Base-by-base conservation (phyloP, 2,113 vertebrate species). In the Cyrtonyx montezumae region DNA sequence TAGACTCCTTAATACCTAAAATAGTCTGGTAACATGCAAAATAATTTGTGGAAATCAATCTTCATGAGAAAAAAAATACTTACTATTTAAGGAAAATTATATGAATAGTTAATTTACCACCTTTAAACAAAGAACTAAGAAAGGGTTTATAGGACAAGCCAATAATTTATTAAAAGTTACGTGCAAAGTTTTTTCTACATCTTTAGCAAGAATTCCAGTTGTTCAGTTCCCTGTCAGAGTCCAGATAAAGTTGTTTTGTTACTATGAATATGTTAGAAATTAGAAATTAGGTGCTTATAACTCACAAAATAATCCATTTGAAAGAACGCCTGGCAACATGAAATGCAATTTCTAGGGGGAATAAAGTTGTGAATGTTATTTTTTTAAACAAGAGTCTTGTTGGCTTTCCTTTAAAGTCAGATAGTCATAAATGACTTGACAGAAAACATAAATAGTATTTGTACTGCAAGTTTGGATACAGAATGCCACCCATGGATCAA, bases 401-500 rank as follows among this genome's bases (percentile, higher is more conserved):
- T 93, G 90, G 94, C 79, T 87, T 94, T 94, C 67, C 66, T 95
- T 95, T 91, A 73, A 94, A 96, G 87, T 86, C 82, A 79, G 53
- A 96, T 87, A 84, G 30, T 89, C 91, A 61, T 91, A 96, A 95
- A 82, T 87, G 42, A 90, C 48, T 87, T 90, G 68, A 84, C 74
- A 85, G 75, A 90, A 93, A 94, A 37, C 46, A 94, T 94, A 78
- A 94, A 88, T 92, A 81, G 53, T 87, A 90, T 79, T 92, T 90
- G 56, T 88, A 59, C 55, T 77, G 67, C 70, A 80, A 1, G 5
- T 93, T 91, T 95, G 77, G 78, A 91, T 90, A 84, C 61, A 87
- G 77, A 96, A 94, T 94, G 85, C 91, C 91, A 97, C 89, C 69
- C 93, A 87, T 89, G 86, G 61, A 94, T 92, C 91, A 94, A 94